Base-by-base conservation (phyloP, 2,113 vertebrate genomes). In the Megaleporinus macrocephalus region DNA sequence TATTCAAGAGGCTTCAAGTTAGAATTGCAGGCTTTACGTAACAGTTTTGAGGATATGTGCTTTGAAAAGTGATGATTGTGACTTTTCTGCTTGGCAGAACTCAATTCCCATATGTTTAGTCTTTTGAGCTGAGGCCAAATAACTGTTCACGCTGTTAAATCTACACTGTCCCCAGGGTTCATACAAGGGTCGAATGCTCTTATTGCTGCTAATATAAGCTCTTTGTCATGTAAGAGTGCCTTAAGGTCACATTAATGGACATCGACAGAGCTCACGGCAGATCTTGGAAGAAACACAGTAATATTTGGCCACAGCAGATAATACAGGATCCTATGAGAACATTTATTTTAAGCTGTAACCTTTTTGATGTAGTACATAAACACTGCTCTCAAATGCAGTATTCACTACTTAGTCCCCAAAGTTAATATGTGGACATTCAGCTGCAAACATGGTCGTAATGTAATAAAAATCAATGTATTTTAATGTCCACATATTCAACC, bases 31-130 rank as follows among this genome's bases (percentile, higher is more conserved):
- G 22, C 29, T 57, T 75, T 62, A 30, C 30, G 18, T 44, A 53
- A 49, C 30, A 47, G 47, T 72, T 73, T 73, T 77, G 57, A 72
- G 30, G 26, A 47, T 75, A 71, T 71, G 30, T 30, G 51, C 68
- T 41, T 76, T 74, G 51, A 75, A 53, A 75, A 36, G 24, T 30
- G 24, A 18, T 47, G 24, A 15, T 51, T 33, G 68, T 80, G 72
- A 80, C 72, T 29, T 83, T 36, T 78, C 59, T 30, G 53, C 53
- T 80, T 14, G 18, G 66, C 66, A 44, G n/a, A 70, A n/a, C 66
- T 44, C 33, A 61, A 26, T 4, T 24, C 29, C 22, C 1, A 26
- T 74, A 30, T 73, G 57, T 51, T 65, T 36, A 5, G 27, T n/a
- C 18, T n/a, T 65, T 27, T 61, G 33, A 30, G 53, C 49, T 36